A percentile compares a stretch with the other conserved stretches of the same genome.
Conservation (phyloP, 2,888 invertebrate genomes). For the Cephus pygmeus region DNA sequence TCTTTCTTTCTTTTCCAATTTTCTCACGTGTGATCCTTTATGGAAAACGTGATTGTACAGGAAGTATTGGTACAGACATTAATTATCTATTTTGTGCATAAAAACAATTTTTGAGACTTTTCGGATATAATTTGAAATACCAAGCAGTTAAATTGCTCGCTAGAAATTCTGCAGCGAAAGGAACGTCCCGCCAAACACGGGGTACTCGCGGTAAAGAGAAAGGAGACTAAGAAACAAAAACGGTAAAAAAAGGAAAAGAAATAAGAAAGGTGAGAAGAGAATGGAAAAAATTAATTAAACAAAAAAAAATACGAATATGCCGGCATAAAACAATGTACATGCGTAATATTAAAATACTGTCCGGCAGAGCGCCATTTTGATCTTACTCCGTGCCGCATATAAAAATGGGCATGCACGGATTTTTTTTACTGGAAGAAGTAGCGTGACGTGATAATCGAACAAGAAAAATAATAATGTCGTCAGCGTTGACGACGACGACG, state of each 20-base stretch:
- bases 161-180: too few species aligned
- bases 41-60: too few species aligned
- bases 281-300: conserved; percentile 34
- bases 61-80: too few species aligned
- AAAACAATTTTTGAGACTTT: too few species aligned
- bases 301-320: conserved; percentile 58
- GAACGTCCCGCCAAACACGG: too few species aligned
- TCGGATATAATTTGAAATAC: too few species aligned
- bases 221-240: conserved; percentile 35
- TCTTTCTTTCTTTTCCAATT: too few species aligned
- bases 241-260: conserved; percentile 32
- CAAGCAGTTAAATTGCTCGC: too few species aligned
- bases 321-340: conserved; percentile 60
- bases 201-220: conserved; percentile 14
- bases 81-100: too few species aligned
- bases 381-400: background rate
- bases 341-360: conserved; percentile 38
- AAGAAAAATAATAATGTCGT: too few species aligned
- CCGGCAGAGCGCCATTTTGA: background rate
- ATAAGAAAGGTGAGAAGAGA: conserved; percentile 36
- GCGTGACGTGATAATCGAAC: background rate
- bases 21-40: too few species aligned
- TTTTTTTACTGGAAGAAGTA: background rate
- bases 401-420: conserved; percentile 1
- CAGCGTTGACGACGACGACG: too few species aligned